Percentiles rank a stretch among this genome's conserved stretches.
These are phyloP conservation scores for Cynodonichthys magdalenae DNA, from an alignment of 2,797 vertebrate species.

Conservation along the genomic window DNA sequence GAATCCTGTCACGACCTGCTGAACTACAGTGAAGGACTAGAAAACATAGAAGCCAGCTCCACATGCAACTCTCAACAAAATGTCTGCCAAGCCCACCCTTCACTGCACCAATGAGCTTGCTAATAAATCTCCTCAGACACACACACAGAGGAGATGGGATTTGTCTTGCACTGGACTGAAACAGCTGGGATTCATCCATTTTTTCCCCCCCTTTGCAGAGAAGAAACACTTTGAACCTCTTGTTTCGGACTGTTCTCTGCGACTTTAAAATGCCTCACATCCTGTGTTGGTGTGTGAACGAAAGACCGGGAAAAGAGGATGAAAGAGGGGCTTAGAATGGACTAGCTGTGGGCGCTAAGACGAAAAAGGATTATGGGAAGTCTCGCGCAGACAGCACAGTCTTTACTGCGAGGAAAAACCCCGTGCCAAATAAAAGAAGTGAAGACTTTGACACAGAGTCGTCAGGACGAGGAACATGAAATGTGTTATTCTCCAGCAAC, in stretches of 20 bases:
- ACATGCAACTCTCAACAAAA: conserved; percentile 51
- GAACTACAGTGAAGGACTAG: conserved; percentile 20
- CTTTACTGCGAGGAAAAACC: conserved; percentile 36
- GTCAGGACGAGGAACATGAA: conserved; percentile 14
- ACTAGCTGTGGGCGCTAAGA: conserved; percentile 46
- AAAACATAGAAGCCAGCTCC: conserved; percentile 27
- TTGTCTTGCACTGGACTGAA: conserved; percentile 28
- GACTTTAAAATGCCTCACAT: conserved; percentile 28
- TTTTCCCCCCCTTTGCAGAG: conserved; percentile 12
- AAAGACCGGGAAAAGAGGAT: conserved; percentile 27
- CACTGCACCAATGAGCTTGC: conserved; percentile 29
- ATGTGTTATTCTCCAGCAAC: conserved; percentile 32
- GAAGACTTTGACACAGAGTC: too few relatives aligned
- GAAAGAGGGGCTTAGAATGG: conserved; percentile 51
- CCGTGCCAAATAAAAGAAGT: conserved; percentile 58
- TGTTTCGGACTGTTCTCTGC: conserved; percentile 38
- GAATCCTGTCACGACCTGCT: conserved; percentile 8
- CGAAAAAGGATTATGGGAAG: conserved; percentile 46
- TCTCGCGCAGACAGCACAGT: conserved; percentile 39
- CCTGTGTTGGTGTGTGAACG: conserved; percentile 34
- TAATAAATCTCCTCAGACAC: conserved; percentile 40
- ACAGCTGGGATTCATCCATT: conserved; percentile 24
- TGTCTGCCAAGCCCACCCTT: conserved; percentile 44
- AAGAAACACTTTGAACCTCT: conserved; percentile 43
- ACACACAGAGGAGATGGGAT: conserved; percentile 38